Conservation (phyloP, 2,888 invertebrate genomes). For the Chromoteleia sp. region DNA sequence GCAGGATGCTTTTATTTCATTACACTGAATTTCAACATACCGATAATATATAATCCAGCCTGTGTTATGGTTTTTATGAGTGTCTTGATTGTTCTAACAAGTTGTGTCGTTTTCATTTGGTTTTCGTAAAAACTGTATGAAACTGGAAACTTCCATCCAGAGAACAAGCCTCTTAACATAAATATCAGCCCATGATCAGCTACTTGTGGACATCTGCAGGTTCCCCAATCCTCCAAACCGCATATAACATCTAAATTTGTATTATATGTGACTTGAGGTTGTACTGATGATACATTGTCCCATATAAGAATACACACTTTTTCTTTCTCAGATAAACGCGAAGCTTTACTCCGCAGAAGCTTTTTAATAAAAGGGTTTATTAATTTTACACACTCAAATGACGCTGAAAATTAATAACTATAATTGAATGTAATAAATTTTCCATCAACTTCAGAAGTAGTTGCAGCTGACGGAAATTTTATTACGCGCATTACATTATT, state of each 20-base stretch:
- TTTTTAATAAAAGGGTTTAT: slow-evolving; percentile 51
- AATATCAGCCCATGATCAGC: slow-evolving; percentile 54
- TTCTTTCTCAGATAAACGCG: no score
- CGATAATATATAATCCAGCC: background rate
- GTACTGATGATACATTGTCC: no score
- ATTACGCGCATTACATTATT: slow-evolving; percentile 6
- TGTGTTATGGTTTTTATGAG: background rate
- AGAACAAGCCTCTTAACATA: slow-evolving; percentile 45
- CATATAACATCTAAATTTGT: background rate
- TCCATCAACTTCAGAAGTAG: slow-evolving; percentile 31
- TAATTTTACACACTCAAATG: slow-evolving; percentile 37
- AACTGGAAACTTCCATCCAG: slow-evolving; percentile 54
- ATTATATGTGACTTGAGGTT: slow-evolving; percentile 3
- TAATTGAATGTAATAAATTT: slow-evolving; percentile 41
- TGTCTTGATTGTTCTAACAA: background rate
- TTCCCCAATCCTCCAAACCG: slow-evolving; percentile 15
- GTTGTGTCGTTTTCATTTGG: slow-evolving; percentile 30
- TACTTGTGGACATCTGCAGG: background rate
- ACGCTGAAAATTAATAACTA: slow-evolving; percentile 34
- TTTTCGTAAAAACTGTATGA: slow-evolving; percentile 40
- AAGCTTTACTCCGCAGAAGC: no score
- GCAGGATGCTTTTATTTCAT: no score
- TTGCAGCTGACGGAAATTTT: slow-evolving; percentile 27
- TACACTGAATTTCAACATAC: no score
- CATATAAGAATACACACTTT: no score